A percentile compares a stretch with the other conserved stretches of the same genome.
Conservation (phyloP, 2,113 vertebrate species). For the Nerophis lumbriciformis region DNA sequence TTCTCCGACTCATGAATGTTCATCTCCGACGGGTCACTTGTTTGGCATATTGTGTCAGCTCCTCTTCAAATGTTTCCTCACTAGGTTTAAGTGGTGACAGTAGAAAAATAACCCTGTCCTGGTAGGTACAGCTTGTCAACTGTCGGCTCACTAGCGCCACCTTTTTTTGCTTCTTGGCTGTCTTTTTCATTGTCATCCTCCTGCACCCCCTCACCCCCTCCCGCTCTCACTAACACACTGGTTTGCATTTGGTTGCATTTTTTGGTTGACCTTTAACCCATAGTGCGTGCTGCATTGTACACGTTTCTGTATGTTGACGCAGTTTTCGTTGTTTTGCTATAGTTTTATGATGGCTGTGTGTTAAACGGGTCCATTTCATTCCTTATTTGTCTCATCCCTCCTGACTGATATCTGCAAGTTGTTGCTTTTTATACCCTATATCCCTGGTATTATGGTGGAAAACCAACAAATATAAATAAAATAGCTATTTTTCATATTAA, state of each 20-base stretch:
- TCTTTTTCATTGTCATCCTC: slow-evolving; percentile 4
- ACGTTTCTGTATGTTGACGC: slow-evolving; percentile 68
- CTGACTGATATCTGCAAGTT: neutral
- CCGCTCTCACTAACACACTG: slow-evolving; percentile 54
- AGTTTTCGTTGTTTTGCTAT: slow-evolving; percentile 17
- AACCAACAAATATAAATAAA: too few relatives aligned
- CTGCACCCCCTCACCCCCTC: slow-evolving; percentile 13
- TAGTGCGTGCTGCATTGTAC: slow-evolving; percentile 45
- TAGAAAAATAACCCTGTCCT: slow-evolving; percentile 77
- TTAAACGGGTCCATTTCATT: slow-evolving; percentile 25
- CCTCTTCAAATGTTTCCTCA: slow-evolving; percentile 77
- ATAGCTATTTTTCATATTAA: too few relatives aligned
- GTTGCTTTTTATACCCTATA: neutral
- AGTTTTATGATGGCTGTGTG: slow-evolving; percentile 15
- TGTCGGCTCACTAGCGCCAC: slow-evolving; percentile 56
- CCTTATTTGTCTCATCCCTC: slow-evolving; percentile 6
- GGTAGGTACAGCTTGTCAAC: slow-evolving; percentile 77
- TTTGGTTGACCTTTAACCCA: slow-evolving; percentile 35
- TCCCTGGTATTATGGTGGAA: too few relatives aligned
- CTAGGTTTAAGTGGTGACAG: slow-evolving; percentile 81
- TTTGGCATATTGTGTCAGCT: slow-evolving; percentile 69
- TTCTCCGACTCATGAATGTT: slow-evolving; percentile 55
- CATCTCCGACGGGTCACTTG: slow-evolving; percentile 62
- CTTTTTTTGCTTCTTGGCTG: slow-evolving; percentile 22
- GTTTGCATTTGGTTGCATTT: slow-evolving; percentile 35